Conservation (phyloP, 2,888 invertebrate species). For the Incurvaria masculella region DNA sequence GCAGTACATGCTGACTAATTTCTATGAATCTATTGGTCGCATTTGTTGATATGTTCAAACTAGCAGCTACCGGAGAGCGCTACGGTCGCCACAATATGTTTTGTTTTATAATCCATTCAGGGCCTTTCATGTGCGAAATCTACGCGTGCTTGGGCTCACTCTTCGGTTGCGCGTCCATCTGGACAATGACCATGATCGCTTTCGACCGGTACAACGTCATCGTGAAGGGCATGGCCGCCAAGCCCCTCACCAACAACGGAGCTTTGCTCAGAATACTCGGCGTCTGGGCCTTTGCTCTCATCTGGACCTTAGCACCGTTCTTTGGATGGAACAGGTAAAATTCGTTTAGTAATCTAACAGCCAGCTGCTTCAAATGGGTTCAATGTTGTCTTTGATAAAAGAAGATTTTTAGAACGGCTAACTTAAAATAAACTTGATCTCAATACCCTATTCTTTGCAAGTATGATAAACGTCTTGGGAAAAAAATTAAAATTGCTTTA, state of each 20-base stretch:
- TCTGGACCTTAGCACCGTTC: slow-evolving; percentile 81
- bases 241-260: slow-evolving; percentile 78
- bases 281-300: slow-evolving; percentile 74
- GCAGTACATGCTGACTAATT: too few species aligned
- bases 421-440: too few species aligned
- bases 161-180: slow-evolving; percentile 88
- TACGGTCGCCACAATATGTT: neutral
- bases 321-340: slow-evolving; percentile 84
- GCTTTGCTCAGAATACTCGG: slow-evolving; percentile 73
- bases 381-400: too few species aligned
- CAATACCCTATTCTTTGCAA: too few species aligned
- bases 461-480: too few species aligned
- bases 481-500: too few species aligned
- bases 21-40: too few species aligned
- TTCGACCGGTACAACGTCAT: slow-evolving; percentile 93
- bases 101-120: too few species aligned
- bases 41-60: neutral
- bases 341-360: too few species aligned
- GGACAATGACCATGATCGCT: slow-evolving; percentile 91
- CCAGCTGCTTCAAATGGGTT: too few species aligned
- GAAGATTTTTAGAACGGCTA: too few species aligned
- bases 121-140: slow-evolving; percentile 81
- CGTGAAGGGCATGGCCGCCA: slow-evolving; percentile 84
- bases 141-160: slow-evolving; percentile 86
- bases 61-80: neutral